Evolutionary conservation across 2,888 invertebrate genomes (phyloP), one percentile per base, ranked within the genome.

Genomic region (Subacronicta megacephala): DNA sequence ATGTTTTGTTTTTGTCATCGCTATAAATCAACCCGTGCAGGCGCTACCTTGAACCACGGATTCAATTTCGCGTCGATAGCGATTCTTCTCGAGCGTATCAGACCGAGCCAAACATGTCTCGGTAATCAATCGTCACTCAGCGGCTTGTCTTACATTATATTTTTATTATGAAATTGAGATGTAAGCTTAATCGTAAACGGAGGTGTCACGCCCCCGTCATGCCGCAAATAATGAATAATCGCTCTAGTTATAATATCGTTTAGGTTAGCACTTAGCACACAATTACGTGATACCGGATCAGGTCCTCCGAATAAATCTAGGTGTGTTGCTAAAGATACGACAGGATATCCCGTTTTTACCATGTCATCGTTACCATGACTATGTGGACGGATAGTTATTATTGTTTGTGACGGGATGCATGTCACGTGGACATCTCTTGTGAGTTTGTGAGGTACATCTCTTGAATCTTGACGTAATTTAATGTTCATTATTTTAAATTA

Each of bases 11-110:
- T 83, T 87, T 84, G 85, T 83, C 75, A 69, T 72, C 72, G 72
- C 81, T 69, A 77, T 84, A 83, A 86, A 89, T 85, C 80, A 81
- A 81, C 84, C 80, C 74, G 75, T 72, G 67, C 78, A 77, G 52
- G 67, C 75, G 66, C 80, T 80, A 80, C 93, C 92, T 93, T 93
- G 92, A 90, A 88, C 87, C 81, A 85, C 58, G 82, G 90, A 80
- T 88, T 90, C 82, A 82, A 89, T 92, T 91, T 90, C 92, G 81
- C 80, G 79, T 82, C 82, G 83, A 87, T 83, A 84, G 84, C 81
- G 78, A 84, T 87, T 88, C 88, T 82, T 82, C 78, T 89, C 85
- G 76, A 88, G 90, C 90, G 91, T 89, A 90, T 87, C 93, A 82
- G 83, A 87, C 87, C 87, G 86, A 83, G 77, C 84, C 87, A 85